Evolutionary conservation across 2,888 invertebrate genomes (phyloP), one percentile per base, ranked within the genome.

Genomic region (Clepsis dumicolana): DNA sequence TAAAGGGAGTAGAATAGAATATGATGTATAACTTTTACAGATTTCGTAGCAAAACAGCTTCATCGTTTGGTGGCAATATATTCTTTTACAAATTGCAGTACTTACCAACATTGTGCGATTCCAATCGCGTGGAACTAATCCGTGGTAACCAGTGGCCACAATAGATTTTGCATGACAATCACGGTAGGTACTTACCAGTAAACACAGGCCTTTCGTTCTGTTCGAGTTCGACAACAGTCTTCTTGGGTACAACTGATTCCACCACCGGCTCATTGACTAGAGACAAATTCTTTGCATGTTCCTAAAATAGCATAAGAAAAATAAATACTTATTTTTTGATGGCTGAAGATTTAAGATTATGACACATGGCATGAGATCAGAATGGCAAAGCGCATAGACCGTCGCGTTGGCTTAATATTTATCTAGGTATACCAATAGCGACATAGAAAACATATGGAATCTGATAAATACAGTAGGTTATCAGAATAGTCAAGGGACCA

Each of bases 241-340:
- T 86, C 65, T 82, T 82, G 14, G 77, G 73, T 67, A 75, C 74
- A 16, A 54, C 72, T 10, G 60, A 65, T 54, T 80, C 80, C 14
- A 74, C 75, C 52, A 71, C 76, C 54, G 79, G 79, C 62, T 86
- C 88, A 74, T 76, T 87, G 86, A 89, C 86, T 86, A 89, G 86
- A 80, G 88, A 85, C 63, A 79, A 74, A 81, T 90, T 90, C 69
- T 82, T 89, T 64, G 82, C 72, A 63, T 77, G 70, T 71, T 84
- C 85, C 91, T 91, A 73, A 71, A 85, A 82, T 70, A 1, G n/a
- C 14, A 38, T n/a, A 38, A 14, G n/a, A n/a, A 1, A 5, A n/a
- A 38, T n/a, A 38, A n/a, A 38, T 38, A 14, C 0, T n/a, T 38
- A 38, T 4, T 38, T 3, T n/a, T 0, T n/a, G n/a, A 10, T 12